phyloP scores from a whole-genome alignment of 2,888 invertebrate genomes.

The Lithophane semibrunnea region DNA sequence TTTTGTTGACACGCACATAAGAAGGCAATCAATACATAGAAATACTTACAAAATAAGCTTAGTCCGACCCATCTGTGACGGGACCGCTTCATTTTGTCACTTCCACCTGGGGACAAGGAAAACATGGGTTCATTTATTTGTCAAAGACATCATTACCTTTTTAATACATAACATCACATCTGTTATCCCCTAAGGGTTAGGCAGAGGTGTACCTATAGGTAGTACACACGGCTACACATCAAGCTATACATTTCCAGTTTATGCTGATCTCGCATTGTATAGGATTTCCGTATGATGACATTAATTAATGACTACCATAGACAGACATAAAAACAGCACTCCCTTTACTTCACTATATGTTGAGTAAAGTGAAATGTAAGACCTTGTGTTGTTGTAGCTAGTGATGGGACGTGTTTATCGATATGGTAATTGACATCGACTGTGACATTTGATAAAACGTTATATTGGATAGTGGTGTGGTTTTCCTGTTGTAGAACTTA shows the following conservation, averaged over 20 bases:
- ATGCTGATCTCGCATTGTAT: too few relatives aligned
- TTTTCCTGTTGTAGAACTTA: too few relatives aligned
- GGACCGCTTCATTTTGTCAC: slow-evolving; percentile 84
- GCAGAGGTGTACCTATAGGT: too few relatives aligned
- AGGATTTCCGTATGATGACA: too few relatives aligned
- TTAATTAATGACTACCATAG: not conserved
- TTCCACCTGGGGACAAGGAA: slow-evolving; percentile 78
- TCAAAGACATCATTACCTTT: not conserved
- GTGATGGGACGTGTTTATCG: slow-evolving; percentile 53
- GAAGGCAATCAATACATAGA: not conserved
- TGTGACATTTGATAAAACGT: not conserved
- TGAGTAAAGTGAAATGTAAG: slow-evolving; percentile 58
- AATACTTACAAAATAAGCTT: slow-evolving; percentile 83
- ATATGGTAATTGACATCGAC: slow-evolving; percentile 29
- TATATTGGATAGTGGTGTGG: not conserved
- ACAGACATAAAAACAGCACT: slow-evolving; percentile 18
- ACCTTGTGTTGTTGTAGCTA: slow-evolving; percentile 65
- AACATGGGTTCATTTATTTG: slow-evolving; percentile 12
- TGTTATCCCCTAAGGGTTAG: too few relatives aligned
- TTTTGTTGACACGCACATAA: too few relatives aligned
- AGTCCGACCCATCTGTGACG: slow-evolving; percentile 86
- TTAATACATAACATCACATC: too few relatives aligned
- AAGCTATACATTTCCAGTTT: too few relatives aligned
- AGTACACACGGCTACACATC: too few relatives aligned
- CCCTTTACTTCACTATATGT: slow-evolving; percentile 27